A percentile compares a stretch with the other conserved stretches of the same genome.
phyloP scores from a whole-genome alignment of 2,888 invertebrate species.

The Tinea trinotella region DNA sequence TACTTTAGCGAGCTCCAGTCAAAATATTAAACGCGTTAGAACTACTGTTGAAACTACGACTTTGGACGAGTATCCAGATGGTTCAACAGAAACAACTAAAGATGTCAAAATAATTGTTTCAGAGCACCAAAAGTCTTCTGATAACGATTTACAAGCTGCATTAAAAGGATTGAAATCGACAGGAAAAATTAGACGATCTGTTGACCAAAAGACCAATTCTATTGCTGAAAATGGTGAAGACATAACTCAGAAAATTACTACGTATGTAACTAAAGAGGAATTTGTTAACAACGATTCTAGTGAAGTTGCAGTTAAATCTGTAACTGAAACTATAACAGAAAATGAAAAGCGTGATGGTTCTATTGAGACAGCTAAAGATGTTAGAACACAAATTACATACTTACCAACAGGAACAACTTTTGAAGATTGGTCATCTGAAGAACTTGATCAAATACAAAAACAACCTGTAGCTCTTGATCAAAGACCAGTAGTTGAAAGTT shows the following conservation, averaged over 20 bases:
- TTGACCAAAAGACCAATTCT: constrained; percentile 64
- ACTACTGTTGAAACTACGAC: constrained; percentile 69
- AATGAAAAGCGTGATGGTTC: constrained; percentile 52
- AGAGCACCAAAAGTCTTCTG: constrained; percentile 60
- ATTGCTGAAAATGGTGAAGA: constrained; percentile 57
- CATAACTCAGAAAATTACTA: constrained; percentile 56
- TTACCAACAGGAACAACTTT: constrained; percentile 56
- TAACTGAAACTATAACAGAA: constrained; percentile 61
- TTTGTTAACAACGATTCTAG: constrained; percentile 45
- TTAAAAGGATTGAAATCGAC: constrained; percentile 52
- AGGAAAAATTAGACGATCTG: constrained; percentile 55
- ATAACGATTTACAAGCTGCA: constrained; percentile 58
- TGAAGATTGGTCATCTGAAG: constrained; percentile 63
- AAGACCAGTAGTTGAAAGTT: constrained; percentile 33
- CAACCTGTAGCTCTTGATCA: constrained; percentile 36
- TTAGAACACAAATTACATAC: constrained; percentile 63
- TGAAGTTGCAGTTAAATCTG: constrained; percentile 59
- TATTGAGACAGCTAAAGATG: constrained; percentile 61
- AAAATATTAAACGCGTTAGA: constrained; percentile 68
- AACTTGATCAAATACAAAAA: constrained; percentile 52
- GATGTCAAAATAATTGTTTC: constrained; percentile 67
- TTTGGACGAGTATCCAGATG: constrained; percentile 63
- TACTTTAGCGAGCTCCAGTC: constrained; percentile 61
- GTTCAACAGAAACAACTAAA: constrained; percentile 69
- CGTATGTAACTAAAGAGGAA: constrained; percentile 60